Percentiles rank a stretch among this genome's conserved stretches.
Conservation (phyloP, 2,797 vertebrate species). For the Chromis chromis region DNA sequence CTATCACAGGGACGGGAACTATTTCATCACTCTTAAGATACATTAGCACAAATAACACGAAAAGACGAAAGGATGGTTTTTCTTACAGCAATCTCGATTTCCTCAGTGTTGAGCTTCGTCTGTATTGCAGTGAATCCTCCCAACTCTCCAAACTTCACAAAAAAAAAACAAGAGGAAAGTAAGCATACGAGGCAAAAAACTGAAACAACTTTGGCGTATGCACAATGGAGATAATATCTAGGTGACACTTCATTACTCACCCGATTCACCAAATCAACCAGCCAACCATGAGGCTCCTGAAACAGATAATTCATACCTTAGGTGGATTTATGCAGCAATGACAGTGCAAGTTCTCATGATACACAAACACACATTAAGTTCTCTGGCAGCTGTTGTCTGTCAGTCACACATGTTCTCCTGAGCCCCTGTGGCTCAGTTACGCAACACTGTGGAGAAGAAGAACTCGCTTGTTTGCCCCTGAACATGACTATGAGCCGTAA, state of each 20-base stretch:
- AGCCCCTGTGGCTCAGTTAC: conserved; percentile 41
- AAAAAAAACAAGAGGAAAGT: background rate
- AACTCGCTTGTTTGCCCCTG: conserved; percentile 37
- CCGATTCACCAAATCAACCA: conserved; percentile 98
- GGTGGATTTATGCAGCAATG: conserved; percentile 30
- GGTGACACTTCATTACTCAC: conserved; percentile 78
- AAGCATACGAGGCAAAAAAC: conserved; percentile 3
- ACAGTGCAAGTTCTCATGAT: background rate
- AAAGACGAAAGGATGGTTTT: background rate
- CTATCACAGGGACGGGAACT: conserved; percentile 23
- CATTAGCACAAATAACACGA: background rate
- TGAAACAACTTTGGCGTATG: background rate
- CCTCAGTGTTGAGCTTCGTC: conserved; percentile 93
- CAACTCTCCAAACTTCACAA: conserved; percentile 94
- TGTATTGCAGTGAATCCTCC: conserved; percentile 98
- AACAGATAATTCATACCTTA: conserved; percentile 51
- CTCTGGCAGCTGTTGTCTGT: conserved; percentile 70
- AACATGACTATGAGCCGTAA: conserved; percentile 29
- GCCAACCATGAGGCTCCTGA: conserved; percentile 99
- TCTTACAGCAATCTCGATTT: conserved; percentile 97
- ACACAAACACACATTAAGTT: background rate
- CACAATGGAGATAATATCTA: background rate
- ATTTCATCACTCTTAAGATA: conserved; percentile 28
- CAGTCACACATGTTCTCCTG: conserved; percentile 58
- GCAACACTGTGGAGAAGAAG: conserved; percentile 35